Percentiles rank a stretch among this genome's conserved stretches.
Conservation (phyloP, 2,888 invertebrate species). For the Limnephilus rhombicus region DNA sequence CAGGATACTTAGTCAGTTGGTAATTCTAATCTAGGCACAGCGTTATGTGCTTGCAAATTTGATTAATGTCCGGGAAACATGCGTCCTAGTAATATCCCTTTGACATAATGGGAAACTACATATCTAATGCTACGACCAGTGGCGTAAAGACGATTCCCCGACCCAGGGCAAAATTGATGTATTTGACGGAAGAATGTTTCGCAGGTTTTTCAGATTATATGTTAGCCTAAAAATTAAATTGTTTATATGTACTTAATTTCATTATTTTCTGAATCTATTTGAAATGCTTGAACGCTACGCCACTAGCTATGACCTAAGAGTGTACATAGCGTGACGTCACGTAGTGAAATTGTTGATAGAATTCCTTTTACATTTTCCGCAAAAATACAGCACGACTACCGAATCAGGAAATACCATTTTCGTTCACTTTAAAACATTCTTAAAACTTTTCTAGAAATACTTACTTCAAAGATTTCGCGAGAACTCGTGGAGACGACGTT, state of each 20-base stretch:
- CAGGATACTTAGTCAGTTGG: neutral
- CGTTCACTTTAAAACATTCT: neutral
- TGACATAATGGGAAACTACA: neutral
- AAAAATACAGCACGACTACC: too few relatives aligned
- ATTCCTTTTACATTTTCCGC: neutral
- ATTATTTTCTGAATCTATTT: neutral
- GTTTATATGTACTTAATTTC: neutral
- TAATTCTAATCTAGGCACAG: slow-evolving; percentile 5
- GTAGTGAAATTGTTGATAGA: neutral
- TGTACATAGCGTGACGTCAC: neutral
- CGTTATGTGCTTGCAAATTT: slow-evolving; percentile 6
- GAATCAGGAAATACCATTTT: neutral
- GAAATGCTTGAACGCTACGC: neutral
- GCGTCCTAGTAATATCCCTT: neutral
- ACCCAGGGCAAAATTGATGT: neutral
- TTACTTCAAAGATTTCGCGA: neutral
- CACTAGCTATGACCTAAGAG: neutral
- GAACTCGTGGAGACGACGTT: neutral
- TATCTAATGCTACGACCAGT: neutral
- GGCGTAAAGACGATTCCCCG: neutral
- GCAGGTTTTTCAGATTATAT: too few relatives aligned
- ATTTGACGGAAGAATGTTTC: too few relatives aligned
- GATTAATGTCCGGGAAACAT: slow-evolving; percentile 12
- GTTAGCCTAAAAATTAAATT: too few relatives aligned
- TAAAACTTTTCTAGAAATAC: neutral